phyloP scores from a whole-genome alignment of 2,888 invertebrate species.

The Acronicta leporina region DNA sequence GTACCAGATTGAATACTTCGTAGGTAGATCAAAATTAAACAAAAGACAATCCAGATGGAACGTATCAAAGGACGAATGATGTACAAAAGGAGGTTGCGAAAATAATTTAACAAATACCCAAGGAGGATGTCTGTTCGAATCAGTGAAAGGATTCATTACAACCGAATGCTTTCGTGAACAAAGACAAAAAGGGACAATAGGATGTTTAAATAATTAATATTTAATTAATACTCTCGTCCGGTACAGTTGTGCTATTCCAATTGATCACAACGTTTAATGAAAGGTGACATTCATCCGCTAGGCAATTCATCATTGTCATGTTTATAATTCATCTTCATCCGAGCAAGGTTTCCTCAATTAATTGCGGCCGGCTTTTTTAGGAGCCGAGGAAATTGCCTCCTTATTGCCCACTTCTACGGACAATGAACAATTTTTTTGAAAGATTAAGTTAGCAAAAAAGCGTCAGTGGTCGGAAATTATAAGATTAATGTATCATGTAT shows the following conservation, averaged over 20 bases:
- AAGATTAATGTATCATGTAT: conserved; percentile 35
- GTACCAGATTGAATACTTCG: conserved; percentile 9
- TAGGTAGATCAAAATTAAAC: conserved; percentile 4
- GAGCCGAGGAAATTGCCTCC: conserved; percentile 41
- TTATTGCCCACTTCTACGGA: conserved; percentile 43
- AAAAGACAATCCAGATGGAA: conserved; percentile 17
- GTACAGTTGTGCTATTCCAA: conserved; percentile 42
- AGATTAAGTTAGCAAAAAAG: conserved; percentile 32
- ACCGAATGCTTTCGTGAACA: conserved; percentile 32
- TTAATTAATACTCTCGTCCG: conserved; percentile 41
- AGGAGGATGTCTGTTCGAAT: conserved; percentile 17
- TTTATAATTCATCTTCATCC: conserved; percentile 65
- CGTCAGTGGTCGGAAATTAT: conserved; percentile 43
- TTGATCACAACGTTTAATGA: conserved; percentile 61
- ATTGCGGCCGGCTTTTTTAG: conserved; percentile 49
- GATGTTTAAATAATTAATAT: conserved; percentile 49
- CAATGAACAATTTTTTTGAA: conserved; percentile 46
- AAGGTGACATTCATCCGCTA: conserved; percentile 55
- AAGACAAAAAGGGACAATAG: conserved; percentile 41
- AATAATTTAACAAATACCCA: conserved; percentile 37
- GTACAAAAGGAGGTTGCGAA: conserved; percentile 12
- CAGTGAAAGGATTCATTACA: conserved; percentile 40
- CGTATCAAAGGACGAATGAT: conserved; percentile 22
- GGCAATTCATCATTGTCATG: conserved; percentile 62
- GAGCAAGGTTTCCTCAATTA: conserved; percentile 55